Evolutionary conservation across 2,888 invertebrate genomes (phyloP), one percentile per base, ranked within the genome.

Genomic region (Scaeva pyrastri): DNA sequence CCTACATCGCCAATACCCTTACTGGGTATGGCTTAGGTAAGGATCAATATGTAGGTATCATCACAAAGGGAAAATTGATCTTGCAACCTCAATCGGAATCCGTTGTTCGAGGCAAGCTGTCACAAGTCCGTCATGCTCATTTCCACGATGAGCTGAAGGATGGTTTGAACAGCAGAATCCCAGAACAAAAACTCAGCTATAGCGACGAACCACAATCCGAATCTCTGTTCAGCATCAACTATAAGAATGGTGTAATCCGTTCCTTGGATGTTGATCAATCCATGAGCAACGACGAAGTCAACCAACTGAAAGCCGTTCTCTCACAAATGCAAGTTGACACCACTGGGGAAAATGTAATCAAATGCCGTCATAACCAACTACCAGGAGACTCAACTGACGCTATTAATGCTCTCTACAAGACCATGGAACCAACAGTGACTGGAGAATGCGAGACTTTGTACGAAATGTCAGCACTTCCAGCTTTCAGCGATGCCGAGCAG

Each of bases 381-480:
- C 94, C 92, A 64, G 93, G 94, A 62, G 93, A 94, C 56, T 77
- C 60, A 5, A 91, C 91, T 74, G 90, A 93, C 77, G 91, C 92
- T 16, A 91, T 93, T 31, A 94, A 93, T 88, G 95, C 94, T 5
- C 92, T 94, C 64, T 96, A 94, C 93, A 95, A 94, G 88, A 94
- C 94, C 87, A 95, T 96, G 95, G 96, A 96, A 92, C 94, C 95
- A 88, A 94, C 96, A 45, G 94, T 96, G 23, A 94, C 95, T 60
- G 96, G 96, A 62, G 94, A 94, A 90, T 95, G 95, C 88, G 95
- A 96, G 89, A 95, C 95, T n/a, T 90, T 94, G n/a, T 96, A 96
- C 91, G 94, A 95, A 60, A 94, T 96, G 55, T 93, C 94, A 12
- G 94, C 94, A 10, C 91, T 95, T 64, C 93, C 94, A 6, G 92